Evolutionary conservation across 2,888 invertebrate species (phyloP), one percentile per base, ranked within the genome.

Genomic region (Eudasyphora cyanicolor): DNA sequence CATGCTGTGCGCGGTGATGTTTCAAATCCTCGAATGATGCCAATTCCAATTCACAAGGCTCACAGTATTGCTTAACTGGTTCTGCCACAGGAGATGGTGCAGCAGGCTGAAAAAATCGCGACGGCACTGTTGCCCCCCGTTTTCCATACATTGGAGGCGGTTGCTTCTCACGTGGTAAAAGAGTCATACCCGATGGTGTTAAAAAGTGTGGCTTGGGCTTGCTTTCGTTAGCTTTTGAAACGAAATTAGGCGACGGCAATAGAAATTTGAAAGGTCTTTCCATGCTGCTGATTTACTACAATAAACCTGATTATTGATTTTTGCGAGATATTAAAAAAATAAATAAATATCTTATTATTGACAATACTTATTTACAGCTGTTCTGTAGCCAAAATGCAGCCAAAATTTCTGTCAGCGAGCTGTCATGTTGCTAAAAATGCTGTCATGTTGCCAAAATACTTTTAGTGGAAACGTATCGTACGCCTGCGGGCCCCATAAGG

Each of bases 21-120:
- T 94, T 92, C 79, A 96, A 94, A 80, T 94, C 92, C 27, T 94
- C 93, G 74, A 93, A 88, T 0, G 93, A 93, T 74, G 93, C 92
- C 90, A 97, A 96, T 12, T 95, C 94, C 89, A 95, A 93, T 88
- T 97, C 97, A 91, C 98, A 98, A n/a, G 95, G 94, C 89, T 96
- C 96, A 92, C 97, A 97, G 91, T 93, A 95, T 88, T 93, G 92
- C 57, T 93, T 85, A 0, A 85, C 84, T 0, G 76, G 49, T 6
- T 74, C 49, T n/a, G 14, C 32, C 12, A 19, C 8, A 12, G 35
- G 14, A 1, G 29, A 21, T 12, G 5, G 12, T 21, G 27, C 12
- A 1, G 35, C 21, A 12, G 60, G 29, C 6, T 57, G 10, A 12
- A 92, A 82, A 73, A 86, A 91, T 79, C 87, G 89, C 0, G 90